Base-by-base conservation (phyloP, 92 coral and sea anemone species). In the Palythoa heliodiscus region DNA sequence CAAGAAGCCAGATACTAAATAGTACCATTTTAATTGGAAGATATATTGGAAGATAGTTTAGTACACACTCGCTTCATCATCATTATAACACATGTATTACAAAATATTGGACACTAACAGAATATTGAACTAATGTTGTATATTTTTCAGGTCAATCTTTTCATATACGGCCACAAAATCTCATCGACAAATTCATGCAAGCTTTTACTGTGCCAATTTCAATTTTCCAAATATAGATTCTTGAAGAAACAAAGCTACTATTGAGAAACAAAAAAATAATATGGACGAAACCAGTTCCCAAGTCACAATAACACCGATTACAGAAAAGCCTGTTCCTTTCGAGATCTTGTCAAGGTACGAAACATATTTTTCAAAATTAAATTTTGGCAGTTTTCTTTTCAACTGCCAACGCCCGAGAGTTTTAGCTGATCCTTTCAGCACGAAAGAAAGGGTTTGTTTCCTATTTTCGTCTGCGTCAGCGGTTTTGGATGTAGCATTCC, bases 221-320 rank as follows among this genome's bases (percentile, higher is more conserved):
- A 80, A 47, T 19, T 91, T 86, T 35, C 98, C 98, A 84, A 95
- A 95, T 53, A 95, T 95, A 25, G 97, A 89, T 76, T 95, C 98
- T 77, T 95, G 98, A 1, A 95, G 78, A 86, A 95, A 95, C 64
- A 95, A 64, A 1, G 98, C 93, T 16, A 95, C 91, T 38, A 95
- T 73, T 9, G 98, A 95, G 75, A 87, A 93, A 43, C 92, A 64
- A 54, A 95, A 87, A 88, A 95, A 95, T 20, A 95, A 73, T 68
- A 93, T 81, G 4, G 95, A 71, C 16, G 97, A 93, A 0, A 93
- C 98, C 37, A 82, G 88, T 84, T 95, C 95, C 98, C 98, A 95
- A 17, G 98, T 93, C 25, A 95, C 88, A 54, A 89, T 77, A 58
- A 95, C 53, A 5, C 87, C 89, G 25, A 93, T 88, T 50, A 95